Percentiles rank a stretch among this genome's conserved stretches.
phyloP scores from a whole-genome alignment of 2,888 invertebrate genomes.

The Saturnia pavonia region DNA sequence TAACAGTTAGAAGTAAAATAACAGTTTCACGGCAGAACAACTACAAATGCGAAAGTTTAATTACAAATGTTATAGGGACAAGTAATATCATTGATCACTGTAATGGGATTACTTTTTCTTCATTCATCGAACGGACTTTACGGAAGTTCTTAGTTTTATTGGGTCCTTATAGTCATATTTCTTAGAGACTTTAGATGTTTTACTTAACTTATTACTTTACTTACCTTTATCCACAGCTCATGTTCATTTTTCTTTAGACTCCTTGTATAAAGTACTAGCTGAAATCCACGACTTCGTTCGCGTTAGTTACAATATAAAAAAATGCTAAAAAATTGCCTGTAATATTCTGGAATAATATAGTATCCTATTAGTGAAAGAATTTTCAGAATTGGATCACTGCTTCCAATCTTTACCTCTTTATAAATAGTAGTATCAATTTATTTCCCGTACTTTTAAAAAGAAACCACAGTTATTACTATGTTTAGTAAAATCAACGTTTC shows the following conservation, averaged over 20 bases:
- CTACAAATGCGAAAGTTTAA: not conserved
- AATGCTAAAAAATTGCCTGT: too few relatives aligned
- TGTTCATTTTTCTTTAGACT: not conserved
- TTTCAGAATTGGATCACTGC: too few relatives aligned
- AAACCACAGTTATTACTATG: not conserved
- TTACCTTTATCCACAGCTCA: not conserved
- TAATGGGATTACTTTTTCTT: constrained; percentile 10
- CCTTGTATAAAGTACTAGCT: not conserved
- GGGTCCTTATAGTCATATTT: not conserved
- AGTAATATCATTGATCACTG: not conserved
- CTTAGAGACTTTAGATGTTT: not conserved
- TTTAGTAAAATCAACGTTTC: not conserved
- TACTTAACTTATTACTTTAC: not conserved
- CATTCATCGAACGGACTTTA: not conserved
- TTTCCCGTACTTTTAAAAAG: not conserved
- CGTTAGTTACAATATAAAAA: too few relatives aligned
- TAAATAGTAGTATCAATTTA: too few relatives aligned
- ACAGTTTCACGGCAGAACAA: not conserved
- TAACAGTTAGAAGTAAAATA: not conserved
- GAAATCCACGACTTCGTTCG: too few relatives aligned
- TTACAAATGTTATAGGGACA: not conserved
- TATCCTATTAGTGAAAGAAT: too few relatives aligned
- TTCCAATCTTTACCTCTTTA: too few relatives aligned
- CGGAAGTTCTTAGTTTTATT: constrained; percentile 7
- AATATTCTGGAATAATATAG: too few relatives aligned